phyloP scores from a whole-genome alignment of 1,140 invertebrate species.

The Diabrotica undecimpunctata region DNA sequence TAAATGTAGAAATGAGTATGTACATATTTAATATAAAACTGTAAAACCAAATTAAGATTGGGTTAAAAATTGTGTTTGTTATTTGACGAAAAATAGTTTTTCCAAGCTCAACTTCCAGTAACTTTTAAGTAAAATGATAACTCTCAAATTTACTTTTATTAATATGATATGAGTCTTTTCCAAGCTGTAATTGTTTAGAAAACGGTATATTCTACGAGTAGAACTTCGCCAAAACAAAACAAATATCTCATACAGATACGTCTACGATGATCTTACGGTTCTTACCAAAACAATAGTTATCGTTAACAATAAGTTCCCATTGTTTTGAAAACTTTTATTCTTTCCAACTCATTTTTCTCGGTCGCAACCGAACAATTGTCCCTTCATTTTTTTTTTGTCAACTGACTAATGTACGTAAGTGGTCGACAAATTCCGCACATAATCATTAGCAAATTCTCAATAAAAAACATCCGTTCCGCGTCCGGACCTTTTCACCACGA shows the following conservation, averaged over 20 bases:
- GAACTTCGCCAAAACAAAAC: neutral
- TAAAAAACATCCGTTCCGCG: slow-evolving; percentile 15
- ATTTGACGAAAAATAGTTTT: no score
- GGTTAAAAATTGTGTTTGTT: no score
- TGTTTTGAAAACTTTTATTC: neutral
- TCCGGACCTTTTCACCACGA: slow-evolving; percentile 11
- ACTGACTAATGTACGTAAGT: slow-evolving; percentile 1
- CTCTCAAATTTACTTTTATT: no score
- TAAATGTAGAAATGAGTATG: no score
- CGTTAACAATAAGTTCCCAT: neutral
- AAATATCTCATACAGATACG: neutral
- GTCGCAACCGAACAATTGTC: neutral
- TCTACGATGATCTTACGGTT: neutral
- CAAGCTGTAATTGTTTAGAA: no score
- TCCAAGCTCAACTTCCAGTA: no score
- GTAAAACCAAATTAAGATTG: no score
- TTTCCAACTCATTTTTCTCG: neutral
- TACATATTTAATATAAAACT: no score
- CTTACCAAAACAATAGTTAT: neutral
- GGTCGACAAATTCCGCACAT: slow-evolving; percentile 8
- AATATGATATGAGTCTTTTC: no score
- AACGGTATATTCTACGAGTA: no score
- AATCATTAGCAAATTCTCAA: slow-evolving; percentile 15
- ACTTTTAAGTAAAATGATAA: no score
- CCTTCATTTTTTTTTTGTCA: neutral